Percentiles rank a stretch among this genome's conserved stretches.
Conservation (phyloP, 2,888 invertebrate genomes). For the Germaria angustata region DNA sequence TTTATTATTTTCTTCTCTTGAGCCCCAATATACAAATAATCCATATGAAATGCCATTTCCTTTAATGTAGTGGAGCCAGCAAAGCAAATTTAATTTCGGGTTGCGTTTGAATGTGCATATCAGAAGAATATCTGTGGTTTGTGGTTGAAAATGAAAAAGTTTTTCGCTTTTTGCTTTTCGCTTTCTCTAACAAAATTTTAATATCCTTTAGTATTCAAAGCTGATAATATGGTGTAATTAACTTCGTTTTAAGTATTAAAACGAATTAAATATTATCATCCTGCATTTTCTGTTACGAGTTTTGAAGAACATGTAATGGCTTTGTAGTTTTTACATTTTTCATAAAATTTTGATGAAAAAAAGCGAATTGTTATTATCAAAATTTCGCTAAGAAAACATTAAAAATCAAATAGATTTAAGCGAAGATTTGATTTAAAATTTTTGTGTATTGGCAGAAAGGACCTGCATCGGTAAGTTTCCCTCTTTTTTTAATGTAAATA, state of each 20-base stretch:
- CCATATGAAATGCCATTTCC: background rate
- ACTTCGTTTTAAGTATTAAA: background rate
- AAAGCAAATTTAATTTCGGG: constrained; percentile 11
- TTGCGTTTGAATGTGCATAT: constrained; percentile 21
- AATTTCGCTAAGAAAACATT: background rate
- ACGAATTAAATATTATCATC: background rate
- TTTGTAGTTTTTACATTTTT: background rate
- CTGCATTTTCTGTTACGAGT: background rate
- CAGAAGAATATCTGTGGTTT: constrained; percentile 25
- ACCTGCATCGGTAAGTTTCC: no score
- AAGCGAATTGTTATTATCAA: background rate
- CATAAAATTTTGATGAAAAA: background rate
- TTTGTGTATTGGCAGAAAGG: background rate
- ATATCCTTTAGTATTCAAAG: background rate
- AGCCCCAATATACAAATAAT: no score
- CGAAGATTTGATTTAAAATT: background rate
- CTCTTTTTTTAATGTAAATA: no score
- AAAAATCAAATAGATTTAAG: background rate
- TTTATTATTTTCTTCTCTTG: no score
- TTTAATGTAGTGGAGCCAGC: background rate
- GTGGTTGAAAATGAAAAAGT: constrained; percentile 10
- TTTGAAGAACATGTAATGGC: background rate
- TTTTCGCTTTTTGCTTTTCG: constrained; percentile 7
- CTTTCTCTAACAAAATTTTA: background rate
- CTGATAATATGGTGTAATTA: constrained; percentile 34